A percentile compares a stretch with the other conserved stretches of the same genome.
Evolutionary conservation across 2,888 invertebrate genomes (phyloP).

Genomic region (Sepiola atlantica): DNA sequence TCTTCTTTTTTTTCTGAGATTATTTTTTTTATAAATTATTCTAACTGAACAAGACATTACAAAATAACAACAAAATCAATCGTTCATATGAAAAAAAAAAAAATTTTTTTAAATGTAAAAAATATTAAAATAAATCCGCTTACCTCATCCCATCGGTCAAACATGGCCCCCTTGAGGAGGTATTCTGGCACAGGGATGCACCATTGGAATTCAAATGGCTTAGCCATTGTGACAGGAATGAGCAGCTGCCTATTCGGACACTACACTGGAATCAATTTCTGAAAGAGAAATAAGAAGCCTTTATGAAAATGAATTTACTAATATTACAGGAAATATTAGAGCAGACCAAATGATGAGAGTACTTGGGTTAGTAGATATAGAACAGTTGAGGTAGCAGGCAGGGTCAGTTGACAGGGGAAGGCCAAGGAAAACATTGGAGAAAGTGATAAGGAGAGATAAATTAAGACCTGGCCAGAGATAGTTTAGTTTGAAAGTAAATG

Average conservation of each 20-base stretch:
- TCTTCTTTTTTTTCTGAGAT: no score
- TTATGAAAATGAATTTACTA: no score
- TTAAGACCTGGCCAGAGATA: background rate
- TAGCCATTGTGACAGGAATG: conserved; percentile 79
- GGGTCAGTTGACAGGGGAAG: background rate
- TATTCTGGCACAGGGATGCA: conserved; percentile 93
- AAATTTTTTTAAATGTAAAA: background rate
- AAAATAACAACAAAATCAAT: background rate
- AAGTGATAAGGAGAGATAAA: no score
- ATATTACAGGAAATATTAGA: no score
- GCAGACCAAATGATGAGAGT: no score
- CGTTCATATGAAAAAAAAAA: no score
- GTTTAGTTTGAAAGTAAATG: background rate
- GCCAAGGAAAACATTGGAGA: background rate
- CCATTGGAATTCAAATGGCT: conserved; percentile 99
- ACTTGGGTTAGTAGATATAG: no score
- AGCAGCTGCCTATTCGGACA: background rate
- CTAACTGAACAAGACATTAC: no score
- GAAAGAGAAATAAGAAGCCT: background rate
- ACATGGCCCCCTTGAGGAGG: conserved; percentile 87
- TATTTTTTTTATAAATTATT: no score
- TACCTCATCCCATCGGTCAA: conserved; percentile 97
- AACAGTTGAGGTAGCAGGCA: background rate
- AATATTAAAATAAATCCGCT: conserved; percentile 52
- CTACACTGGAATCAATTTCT: conserved; percentile 23